A percentile compares a stretch with the other conserved stretches of the same genome.
Evolutionary conservation across 2,888 invertebrate species (phyloP).

Genomic region (Drosophila stalkeri): DNA sequence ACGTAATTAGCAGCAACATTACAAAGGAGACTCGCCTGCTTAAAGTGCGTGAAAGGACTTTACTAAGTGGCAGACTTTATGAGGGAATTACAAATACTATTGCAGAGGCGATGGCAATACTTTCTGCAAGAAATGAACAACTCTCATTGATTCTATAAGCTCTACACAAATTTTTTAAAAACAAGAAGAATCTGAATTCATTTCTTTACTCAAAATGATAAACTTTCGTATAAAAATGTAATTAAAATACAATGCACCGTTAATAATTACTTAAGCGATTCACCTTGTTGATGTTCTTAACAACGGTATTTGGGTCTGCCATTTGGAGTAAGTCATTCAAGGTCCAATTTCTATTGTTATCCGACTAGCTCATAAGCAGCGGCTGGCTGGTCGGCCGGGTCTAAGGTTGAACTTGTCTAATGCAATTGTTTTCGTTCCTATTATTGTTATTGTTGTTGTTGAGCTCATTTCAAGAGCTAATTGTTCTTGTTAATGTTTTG

Average conservation of each 20-base stretch:
- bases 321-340: constrained; percentile 18
- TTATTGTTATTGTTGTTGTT: constrained; percentile 28
- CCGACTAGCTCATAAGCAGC: constrained; percentile 16
- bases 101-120: too few relatives aligned
- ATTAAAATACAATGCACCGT: constrained; percentile 2
- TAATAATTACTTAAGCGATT: constrained; percentile 9
- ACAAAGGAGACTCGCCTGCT: constrained; percentile 20
- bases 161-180: not conserved
- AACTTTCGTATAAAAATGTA: not conserved
- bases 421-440: constrained; percentile 39
- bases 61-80: not conserved
- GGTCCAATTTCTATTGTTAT: constrained; percentile 34
- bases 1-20: constrained; percentile 43
- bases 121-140: not conserved
- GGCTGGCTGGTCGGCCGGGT: constrained; percentile 6
- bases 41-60: not conserved
- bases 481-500: constrained; percentile 78
- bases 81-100: not conserved
- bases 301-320: constrained; percentile 6
- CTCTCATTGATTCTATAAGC: not conserved
- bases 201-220: not conserved
- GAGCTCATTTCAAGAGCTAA: constrained; percentile 67
- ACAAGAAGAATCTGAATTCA: not conserved
- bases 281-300: not conserved
- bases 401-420: constrained; percentile 45